These are phyloP conservation scores for Atlantisia rogersi DNA, from an alignment of 2,113 vertebrate species.

Conservation along the genomic window DNA sequence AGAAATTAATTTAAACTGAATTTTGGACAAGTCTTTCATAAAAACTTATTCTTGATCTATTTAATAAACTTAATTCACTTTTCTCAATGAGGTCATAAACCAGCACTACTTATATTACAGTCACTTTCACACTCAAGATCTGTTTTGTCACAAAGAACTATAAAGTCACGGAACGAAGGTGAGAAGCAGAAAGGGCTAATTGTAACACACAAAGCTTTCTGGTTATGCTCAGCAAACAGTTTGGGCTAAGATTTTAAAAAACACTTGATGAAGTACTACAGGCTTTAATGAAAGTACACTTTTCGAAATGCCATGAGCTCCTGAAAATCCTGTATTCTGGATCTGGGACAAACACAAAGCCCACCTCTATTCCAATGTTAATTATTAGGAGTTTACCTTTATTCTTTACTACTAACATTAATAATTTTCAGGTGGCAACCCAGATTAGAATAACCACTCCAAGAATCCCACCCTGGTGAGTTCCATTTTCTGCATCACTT, in stretches of 20 bases:
- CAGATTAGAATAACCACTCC: slow-evolving; percentile 12
- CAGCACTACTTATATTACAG: slow-evolving; percentile 53
- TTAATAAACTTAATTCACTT: slow-evolving; percentile 28
- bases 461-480: background rate
- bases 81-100: slow-evolving; percentile 13
- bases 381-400: slow-evolving; percentile 42
- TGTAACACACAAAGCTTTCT: slow-evolving; percentile 48
- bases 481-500: slow-evolving; percentile 18
- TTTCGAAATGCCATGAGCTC: background rate
- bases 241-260: slow-evolving; percentile 17
- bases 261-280: background rate
- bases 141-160: slow-evolving; percentile 53
- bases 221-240: slow-evolving; percentile 51
- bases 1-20: background rate
- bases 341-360: slow-evolving; percentile 6
- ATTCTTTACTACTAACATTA: background rate
- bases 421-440: slow-evolving; percentile 35
- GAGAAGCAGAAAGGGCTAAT: slow-evolving; percentile 41
- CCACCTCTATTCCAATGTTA: slow-evolving; percentile 15
- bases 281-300: slow-evolving; percentile 25
- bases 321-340: background rate
- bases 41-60: slow-evolving; percentile 38
- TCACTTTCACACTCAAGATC: slow-evolving; percentile 63
- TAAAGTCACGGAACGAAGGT: slow-evolving; percentile 7
- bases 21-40: background rate